Evolutionary conservation across 2,797 vertebrate genomes (phyloP).

Genomic region (Gallirallus australis): DNA sequence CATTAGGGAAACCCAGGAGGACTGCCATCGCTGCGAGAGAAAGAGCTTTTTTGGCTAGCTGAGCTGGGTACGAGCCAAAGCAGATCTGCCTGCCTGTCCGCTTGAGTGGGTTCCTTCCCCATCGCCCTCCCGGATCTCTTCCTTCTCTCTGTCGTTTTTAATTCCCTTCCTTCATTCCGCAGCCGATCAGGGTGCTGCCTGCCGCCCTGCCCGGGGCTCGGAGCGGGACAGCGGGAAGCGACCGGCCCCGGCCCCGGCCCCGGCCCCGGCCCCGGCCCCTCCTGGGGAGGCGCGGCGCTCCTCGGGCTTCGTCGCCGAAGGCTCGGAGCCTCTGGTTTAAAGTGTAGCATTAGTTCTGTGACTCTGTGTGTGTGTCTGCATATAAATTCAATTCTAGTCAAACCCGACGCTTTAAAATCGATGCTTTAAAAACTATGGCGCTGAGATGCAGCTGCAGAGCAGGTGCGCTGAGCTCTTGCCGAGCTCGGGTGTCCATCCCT

Average conservation of each 20-base stretch:
- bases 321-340: fast-evolving
- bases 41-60: background rate
- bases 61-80: background rate
- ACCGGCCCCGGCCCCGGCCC: too few relatives aligned
- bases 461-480: background rate
- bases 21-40: background rate
- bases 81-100: background rate
- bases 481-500: background rate
- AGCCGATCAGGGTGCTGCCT: background rate
- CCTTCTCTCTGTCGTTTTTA: background rate
- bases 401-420: fast-evolving
- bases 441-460: background rate
- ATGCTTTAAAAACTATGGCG: too few relatives aligned
- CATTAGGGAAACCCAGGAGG: background rate
- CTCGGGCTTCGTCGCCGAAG: too few relatives aligned
- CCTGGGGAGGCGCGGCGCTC: too few relatives aligned
- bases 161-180: background rate
- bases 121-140: too few relatives aligned
- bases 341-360: fast-evolving
- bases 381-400: too few relatives aligned
- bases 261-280: too few relatives aligned
- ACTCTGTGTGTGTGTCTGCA: fast-evolving
- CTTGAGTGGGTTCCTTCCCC: background rate
- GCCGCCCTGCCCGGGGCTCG: too few relatives aligned
- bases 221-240: fast-evolving